Base-by-base conservation (phyloP, 2,888 invertebrate genomes). In the Polylopha cassiicola region DNA sequence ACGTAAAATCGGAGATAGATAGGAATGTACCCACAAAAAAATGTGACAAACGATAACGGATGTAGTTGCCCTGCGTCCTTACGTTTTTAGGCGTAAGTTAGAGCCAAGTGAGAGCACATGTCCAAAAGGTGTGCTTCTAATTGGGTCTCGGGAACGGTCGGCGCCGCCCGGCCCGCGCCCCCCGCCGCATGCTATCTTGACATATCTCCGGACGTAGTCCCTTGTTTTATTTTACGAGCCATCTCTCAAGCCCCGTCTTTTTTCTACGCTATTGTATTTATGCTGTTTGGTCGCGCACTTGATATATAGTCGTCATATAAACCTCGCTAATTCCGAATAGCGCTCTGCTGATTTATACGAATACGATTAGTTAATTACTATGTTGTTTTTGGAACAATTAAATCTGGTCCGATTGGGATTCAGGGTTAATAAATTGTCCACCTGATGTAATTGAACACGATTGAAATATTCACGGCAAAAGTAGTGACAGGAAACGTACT, bases 41-140 rank as follows among this genome's bases (percentile, higher is more conserved):
- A 70, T 58, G 66, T 73, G 74, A 73, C 71, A 72, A 76, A 71
- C 73, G 70, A 60, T 67, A 72, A 73, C 76, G 78, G 75, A 76
- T 78, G 74, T 74, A 55, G 65, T 56, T 67, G 64, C 65, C 65
- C 59, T 63, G 56, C 60, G 67, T 70, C 72, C 65, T 70, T 70
- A 56, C 53, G 64, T 71, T 73, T 77, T 74, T 70, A 64, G 69
- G 67, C 63, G 71, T 73, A 74, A 73, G 77, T 78, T 78, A 73
- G 74, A 68, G 60, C 65, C 73, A 65, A 72, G 70, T 61, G 68
- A 71, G 70, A 77, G 80, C 82, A 84, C 79, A 80, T 84, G 82
- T 80, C 80, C 74, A 72, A 82, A 84, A 84, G 84, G 84, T 85
- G 84, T 84, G 79, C 68, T 69, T 77, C 85, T 86, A 86, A 86